Conservation (phyloP, 2,113 vertebrate genomes). For the Bothrops jararaca region DNA sequence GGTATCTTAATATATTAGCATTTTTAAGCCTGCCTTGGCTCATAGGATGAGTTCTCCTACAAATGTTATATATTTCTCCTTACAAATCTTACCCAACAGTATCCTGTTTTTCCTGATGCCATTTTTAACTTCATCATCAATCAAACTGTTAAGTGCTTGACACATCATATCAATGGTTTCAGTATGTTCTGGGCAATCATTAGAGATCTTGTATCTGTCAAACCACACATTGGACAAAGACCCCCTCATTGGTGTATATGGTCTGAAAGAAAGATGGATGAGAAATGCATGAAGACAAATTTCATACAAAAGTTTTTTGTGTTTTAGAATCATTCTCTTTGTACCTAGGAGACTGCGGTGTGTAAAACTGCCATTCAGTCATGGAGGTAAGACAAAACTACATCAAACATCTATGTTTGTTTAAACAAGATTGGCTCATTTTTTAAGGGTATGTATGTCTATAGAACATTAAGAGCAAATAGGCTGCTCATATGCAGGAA, state of each 20-base stretch:
- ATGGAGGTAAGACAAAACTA: constrained; percentile 9
- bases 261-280: constrained; percentile 64
- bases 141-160: constrained; percentile 67
- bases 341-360: background rate
- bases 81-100: constrained; percentile 75
- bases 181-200: constrained; percentile 80
- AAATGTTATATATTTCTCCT: constrained; percentile 1
- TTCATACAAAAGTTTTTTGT: background rate
- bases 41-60: background rate
- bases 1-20: background rate
- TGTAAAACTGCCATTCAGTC: background rate
- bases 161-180: constrained; percentile 85
- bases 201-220: constrained; percentile 84
- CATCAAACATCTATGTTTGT: background rate
- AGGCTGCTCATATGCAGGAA: background rate
- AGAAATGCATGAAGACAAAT: constrained; percentile 19
- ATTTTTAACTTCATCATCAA: constrained; percentile 76
- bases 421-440: background rate
- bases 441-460: background rate
- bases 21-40: background rate
- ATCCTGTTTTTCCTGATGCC: constrained; percentile 82
- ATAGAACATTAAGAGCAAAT: background rate
- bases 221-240: constrained; percentile 84
- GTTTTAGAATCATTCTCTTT: background rate
- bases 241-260: constrained; percentile 84